Percentiles rank a stretch among this genome's conserved stretches.
These are phyloP conservation scores for Acipenser transmontanus DNA, from an alignment of 2,797 vertebrate species.

Conservation along the genomic window DNA sequence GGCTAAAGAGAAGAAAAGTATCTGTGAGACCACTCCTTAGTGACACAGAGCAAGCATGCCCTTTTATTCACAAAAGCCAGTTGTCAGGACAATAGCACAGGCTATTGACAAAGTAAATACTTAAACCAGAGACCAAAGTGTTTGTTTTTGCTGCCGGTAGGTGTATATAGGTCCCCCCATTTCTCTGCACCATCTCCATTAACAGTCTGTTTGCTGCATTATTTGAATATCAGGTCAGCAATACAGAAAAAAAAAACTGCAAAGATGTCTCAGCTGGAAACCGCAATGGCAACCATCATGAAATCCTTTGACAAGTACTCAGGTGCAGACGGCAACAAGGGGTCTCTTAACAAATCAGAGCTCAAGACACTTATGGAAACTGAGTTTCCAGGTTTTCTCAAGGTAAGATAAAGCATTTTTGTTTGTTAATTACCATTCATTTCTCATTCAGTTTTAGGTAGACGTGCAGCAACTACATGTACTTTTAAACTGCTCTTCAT, in stretches of 20 bases:
- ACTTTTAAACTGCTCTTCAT: no score
- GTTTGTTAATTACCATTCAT: neutral
- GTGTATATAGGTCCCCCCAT: no score
- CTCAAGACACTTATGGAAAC: conserved; percentile 53
- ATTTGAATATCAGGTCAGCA: no score
- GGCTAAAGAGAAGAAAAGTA: no score
- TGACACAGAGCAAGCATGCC: no score
- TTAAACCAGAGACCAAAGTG: no score
- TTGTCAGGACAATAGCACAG: no score
- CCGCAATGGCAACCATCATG: conserved; percentile 44
- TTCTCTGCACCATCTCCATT: neutral
- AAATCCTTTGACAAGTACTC: conserved; percentile 52
- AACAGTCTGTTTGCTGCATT: neutral
- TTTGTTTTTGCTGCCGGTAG: no score
- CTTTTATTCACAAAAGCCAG: no score
- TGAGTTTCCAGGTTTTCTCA: conserved; percentile 53
- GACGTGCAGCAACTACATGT: no score
- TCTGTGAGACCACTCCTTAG: no score
- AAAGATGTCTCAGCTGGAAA: conserved; percentile 51
- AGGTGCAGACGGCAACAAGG: conserved; percentile 14
- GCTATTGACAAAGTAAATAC: no score
- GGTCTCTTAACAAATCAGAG: conserved; percentile 50
- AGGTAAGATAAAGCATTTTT: conserved; percentile 39
- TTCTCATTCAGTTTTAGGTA: neutral
- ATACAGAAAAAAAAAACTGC: neutral